Evolutionary conservation across 2,888 invertebrate genomes (phyloP), one percentile per base, ranked within the genome.

Genomic region (Lithodes maja): DNA sequence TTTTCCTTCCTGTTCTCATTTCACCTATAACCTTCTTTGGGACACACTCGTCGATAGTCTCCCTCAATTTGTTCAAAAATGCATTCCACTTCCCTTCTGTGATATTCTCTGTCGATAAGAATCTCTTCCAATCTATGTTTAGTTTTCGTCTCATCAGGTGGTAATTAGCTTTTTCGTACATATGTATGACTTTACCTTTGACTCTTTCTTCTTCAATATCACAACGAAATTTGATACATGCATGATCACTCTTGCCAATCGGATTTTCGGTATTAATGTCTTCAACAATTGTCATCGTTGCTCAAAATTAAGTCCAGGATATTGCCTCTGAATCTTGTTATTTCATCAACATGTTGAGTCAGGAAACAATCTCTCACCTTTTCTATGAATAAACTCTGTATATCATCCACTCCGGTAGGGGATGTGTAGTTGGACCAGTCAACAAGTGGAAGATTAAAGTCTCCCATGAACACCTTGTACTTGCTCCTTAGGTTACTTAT

Each of bases 271-370:
- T 15, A 5, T 5, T 2, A 7, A 55, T 53, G 53, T 80, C 80
- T 15, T 80, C 61, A 80, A 77, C 49, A 33, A 77, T 77, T 3
- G 77, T 33, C 80, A n/a, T 80, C 61, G 54, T 80, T 55, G n/a
- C 61, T 80, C 2, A 80, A 80, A 3, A 80, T 3, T 33, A 55
- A n/a, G 7, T 55, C 33, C 54, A 55, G 53, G 2, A 7, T 55
- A 53, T 5, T 55, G 17, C 54, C 54, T n/a, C 5, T 53, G 53
- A 17, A 50, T 15, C 80, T 50, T 53, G 80, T 80, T 2, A 80
- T 80, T 3, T 52, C 54, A 5, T 17, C 2, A 9, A 80, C 54
- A 54, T 80, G 80, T 17, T 80, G 80, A n/a, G 50, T 78, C 9
- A 53, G 50, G 50, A n/a, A 78, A 49, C 78, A 49, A 50, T n/a